Evolutionary conservation across 1,140 invertebrate genomes (phyloP), one percentile per base, ranked within the genome.

Genomic region (Conus betulinus): DNA sequence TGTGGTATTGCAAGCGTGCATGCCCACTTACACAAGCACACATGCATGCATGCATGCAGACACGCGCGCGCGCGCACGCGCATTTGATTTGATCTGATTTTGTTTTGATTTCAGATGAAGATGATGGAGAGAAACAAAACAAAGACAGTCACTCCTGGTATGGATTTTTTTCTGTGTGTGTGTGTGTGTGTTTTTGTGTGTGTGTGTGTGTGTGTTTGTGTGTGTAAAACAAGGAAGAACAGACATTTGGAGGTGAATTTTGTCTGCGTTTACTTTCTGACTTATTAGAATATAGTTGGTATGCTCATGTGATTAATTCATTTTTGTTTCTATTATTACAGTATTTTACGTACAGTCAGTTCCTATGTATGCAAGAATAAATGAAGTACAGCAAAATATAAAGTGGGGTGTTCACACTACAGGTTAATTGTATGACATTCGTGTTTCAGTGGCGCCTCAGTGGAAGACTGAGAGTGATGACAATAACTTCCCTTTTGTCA

Each of bases 401-500:
- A 39, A 39, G 39, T 39, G 39, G 39, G 39, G 39, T 39, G 39
- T 39, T 39, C 39, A 1, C 39, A 39, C 39, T 39, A 39, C n/a
- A 39, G 39, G 39, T 39, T 1, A 39, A 39, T 39, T 39, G 39
- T 39, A 39, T 3, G 3, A 39, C 39, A 39, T 39, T 39, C 15
- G 1, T 63, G 57, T 67, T 82, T 78, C 57, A 82, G 78, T 63
- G 87, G 11, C 13, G 15, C 55, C 23, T 17, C 57, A 52, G 17
- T 67, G 39, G 20, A 83, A 82, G 53, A 89, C 90, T 67, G 92
- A 95, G 96, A 89, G 96, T 90, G 96, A 96, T 91, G 93, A 96
- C 67, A 92, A 94, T 88, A 94, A 94, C 81, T 93, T 95, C 83
- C 93, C 94, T n/a, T 94, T 95, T 92, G 98, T 98, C 94, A 98